phyloP scores from a whole-genome alignment of 2,888 invertebrate species.

The Eumerus sabulonum region DNA sequence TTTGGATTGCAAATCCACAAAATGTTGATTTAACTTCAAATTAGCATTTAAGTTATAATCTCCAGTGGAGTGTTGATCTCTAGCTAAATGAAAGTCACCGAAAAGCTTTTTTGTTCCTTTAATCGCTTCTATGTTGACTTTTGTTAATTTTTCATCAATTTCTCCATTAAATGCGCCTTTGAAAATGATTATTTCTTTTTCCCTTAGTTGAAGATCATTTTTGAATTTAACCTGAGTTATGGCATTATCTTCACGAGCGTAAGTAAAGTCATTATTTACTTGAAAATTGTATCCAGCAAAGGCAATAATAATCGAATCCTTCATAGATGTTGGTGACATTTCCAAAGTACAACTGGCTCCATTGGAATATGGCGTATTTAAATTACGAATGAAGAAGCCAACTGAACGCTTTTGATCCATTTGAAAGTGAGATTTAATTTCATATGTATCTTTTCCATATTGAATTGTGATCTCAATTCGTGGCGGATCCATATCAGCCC shows the following conservation, averaged over 20 bases:
- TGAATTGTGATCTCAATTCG: constrained; percentile 72
- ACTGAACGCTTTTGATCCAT: constrained; percentile 70
- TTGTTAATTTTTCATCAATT: constrained; percentile 81
- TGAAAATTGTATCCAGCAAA: constrained; percentile 70
- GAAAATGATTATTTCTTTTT: constrained; percentile 69
- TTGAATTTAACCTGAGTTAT: constrained; percentile 69
- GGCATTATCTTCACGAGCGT: constrained; percentile 55
- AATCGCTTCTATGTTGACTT: constrained; percentile 81
- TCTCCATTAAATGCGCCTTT: constrained; percentile 80
- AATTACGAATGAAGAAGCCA: constrained; percentile 74
- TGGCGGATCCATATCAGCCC: constrained; percentile 72
- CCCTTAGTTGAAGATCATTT: constrained; percentile 68
- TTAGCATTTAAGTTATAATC: constrained; percentile 82
- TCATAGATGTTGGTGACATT: constrained; percentile 63
- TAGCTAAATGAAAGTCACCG: constrained; percentile 79
- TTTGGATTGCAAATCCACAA: constrained; percentile 73
- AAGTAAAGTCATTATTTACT: constrained; percentile 68
- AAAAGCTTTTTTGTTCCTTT: constrained; percentile 82
- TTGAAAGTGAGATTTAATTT: constrained; percentile 72
- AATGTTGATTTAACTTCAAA: constrained; percentile 78
- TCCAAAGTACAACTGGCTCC: constrained; percentile 72
- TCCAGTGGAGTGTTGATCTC: constrained; percentile 75
- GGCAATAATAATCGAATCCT: constrained; percentile 70
- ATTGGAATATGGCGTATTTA: constrained; percentile 70
- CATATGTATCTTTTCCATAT: constrained; percentile 70